Evolutionary conservation across 2,888 invertebrate genomes (phyloP), one percentile per base, ranked within the genome.

Genomic region (Tipula confusa): DNA sequence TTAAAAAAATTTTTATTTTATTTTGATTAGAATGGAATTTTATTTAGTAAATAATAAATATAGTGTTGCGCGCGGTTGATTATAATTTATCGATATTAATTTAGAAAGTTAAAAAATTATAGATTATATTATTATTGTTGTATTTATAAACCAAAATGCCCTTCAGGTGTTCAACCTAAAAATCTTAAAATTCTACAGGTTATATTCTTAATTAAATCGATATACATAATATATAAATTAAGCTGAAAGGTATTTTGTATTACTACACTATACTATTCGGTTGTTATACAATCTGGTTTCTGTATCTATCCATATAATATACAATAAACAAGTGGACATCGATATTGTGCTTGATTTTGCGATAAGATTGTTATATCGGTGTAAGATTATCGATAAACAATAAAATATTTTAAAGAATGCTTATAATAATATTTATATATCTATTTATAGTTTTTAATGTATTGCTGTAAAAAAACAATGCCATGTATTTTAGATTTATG

Each of bases 101-200:
- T 64, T 64, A 64, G 64, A 64, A 64, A 64, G 64, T 6, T 33
- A 33, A 33, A n/a, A n/a, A 3, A 11, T 33, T 33, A 33, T 33
- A 33, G 33, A 33, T 33, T 33, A 33, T 33, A 33, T 33, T 33
- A 33, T 11, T 33, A 11, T 33, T 33, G 11, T 33, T 6, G 64
- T 64, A 24, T 48, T 1, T 31, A 31, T 31, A 31, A 7, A 31
- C n/a, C n/a, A 38, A 38, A n/a, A 24, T 64, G 64, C 64, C 64
- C 64, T 64, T 64, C 64, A 64, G 64, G 64, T 64, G 64, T 64
- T 64, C 64, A 64, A 43, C 43, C 64, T 43, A 64, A 64, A n/a
- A 64, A 64, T 43, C 43, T 43, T n/a, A 43, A 64, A 64, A 64
- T 64, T 64, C 64, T 64, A 64, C 64, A 64, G 24, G 64, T 64